Percentiles rank a stretch among this genome's conserved stretches.
These are phyloP conservation scores for Triops longicaudatus DNA, from an alignment of 1,140 invertebrate genomes.

Conservation along the genomic window DNA sequence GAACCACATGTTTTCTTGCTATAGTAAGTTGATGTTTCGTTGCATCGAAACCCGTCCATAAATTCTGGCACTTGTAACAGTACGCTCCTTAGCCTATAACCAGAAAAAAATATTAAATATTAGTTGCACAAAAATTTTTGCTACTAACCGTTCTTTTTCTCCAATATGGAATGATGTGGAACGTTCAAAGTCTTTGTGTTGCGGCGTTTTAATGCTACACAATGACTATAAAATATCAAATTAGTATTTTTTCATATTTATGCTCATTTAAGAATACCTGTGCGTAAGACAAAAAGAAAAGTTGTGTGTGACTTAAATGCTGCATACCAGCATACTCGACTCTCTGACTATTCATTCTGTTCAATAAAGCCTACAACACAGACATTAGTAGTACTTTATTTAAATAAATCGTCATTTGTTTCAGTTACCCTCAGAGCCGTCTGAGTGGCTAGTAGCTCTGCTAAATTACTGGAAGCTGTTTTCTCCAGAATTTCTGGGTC, in stretches of 20 bases:
- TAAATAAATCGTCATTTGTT: not conserved
- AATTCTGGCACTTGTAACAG: conserved; percentile 27
- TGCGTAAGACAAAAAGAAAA: conserved; percentile 25
- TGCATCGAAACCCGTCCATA: conserved; percentile 21
- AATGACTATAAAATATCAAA: conserved; percentile 30
- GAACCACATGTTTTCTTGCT: not conserved
- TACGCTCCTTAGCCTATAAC: conserved; percentile 17
- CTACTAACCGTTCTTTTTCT: conserved; percentile 31
- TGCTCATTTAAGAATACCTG: conserved; percentile 16
- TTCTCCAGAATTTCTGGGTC: conserved; percentile 25
- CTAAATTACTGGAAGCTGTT: conserved; percentile 23
- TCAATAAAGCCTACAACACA: not conserved
- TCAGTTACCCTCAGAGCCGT: conserved; percentile 24
- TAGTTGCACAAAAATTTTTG: not conserved
- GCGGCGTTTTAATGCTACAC: conserved; percentile 31
- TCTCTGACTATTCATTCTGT: conserved; percentile 20
- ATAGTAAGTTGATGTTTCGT: not conserved
- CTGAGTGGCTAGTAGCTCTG: conserved; percentile 23
- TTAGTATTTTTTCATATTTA: conserved; percentile 16
- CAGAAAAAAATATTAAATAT: not conserved
- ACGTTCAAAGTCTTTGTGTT: conserved; percentile 34
- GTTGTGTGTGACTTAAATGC: conserved; percentile 19
- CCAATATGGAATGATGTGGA: conserved; percentile 31
- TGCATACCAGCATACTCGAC: conserved; percentile 24
- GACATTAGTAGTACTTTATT: not conserved